Conservation (phyloP, 1,140 invertebrate genomes). For the Stenopsyche tienmushanensis region DNA sequence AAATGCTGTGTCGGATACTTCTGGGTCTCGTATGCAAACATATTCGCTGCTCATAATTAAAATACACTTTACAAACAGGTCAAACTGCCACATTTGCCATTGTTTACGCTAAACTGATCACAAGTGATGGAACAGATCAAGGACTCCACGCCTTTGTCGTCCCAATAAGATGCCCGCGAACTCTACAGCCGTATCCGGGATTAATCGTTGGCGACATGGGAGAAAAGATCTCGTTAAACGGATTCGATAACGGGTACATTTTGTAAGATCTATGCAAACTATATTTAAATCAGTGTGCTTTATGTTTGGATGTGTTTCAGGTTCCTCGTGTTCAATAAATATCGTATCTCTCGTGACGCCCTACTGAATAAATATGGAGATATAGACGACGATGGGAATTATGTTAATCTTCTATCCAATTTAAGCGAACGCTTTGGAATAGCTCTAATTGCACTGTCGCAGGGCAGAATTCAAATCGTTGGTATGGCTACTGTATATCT, state of each 20-base stretch:
- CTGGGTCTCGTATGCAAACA: too few relatives aligned
- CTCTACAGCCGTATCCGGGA: constrained; percentile 65
- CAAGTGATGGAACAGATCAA: constrained; percentile 67
- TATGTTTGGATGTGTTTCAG: constrained; percentile 45
- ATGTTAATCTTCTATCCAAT: constrained; percentile 72
- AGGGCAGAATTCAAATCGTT: constrained; percentile 50
- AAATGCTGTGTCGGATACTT: too few relatives aligned
- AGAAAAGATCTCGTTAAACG: constrained; percentile 73
- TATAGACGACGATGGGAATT: constrained; percentile 80
- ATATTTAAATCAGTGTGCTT: too few relatives aligned
- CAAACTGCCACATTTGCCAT: constrained; percentile 83
- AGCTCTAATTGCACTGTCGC: constrained; percentile 82
- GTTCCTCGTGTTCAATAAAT: constrained; percentile 85
- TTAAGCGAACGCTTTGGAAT: constrained; percentile 77
- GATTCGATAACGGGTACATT: constrained; percentile 77
- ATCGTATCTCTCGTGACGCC: constrained; percentile 73
- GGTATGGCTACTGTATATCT: constrained; percentile 63
- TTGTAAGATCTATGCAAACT: constrained; percentile 4
- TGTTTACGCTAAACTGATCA: constrained; percentile 83
- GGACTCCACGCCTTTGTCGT: constrained; percentile 76
- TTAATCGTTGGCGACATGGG: constrained; percentile 77
- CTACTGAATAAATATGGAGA: constrained; percentile 85
- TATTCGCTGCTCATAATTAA: too few relatives aligned
- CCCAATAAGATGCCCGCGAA: constrained; percentile 68
- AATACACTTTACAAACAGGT: constrained; percentile 52